Conservation (phyloP, 2,113 vertebrate genomes). For the Platanista minor region DNA sequence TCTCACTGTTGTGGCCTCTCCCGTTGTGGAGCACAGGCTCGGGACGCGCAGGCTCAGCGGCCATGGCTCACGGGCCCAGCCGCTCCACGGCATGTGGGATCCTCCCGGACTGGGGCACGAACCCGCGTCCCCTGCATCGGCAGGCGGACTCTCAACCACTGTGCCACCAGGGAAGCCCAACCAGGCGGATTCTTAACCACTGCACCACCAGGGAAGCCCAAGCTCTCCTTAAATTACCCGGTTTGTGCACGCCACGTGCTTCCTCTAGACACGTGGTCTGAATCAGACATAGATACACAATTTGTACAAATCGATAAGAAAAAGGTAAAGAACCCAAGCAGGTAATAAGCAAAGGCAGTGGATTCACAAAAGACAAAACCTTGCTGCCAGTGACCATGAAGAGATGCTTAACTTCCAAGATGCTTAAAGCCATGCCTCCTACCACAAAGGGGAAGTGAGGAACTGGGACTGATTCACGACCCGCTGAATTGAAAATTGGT, state of each 20-base stretch:
- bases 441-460: neutral
- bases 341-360: neutral
- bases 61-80: too few relatives aligned
- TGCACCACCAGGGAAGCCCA: too few relatives aligned
- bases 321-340: neutral
- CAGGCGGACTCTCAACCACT: too few relatives aligned
- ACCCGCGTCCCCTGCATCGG: too few relatives aligned
- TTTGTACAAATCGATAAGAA: neutral
- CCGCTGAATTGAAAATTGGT: neutral
- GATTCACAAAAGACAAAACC: neutral
- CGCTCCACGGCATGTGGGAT: too few relatives aligned
- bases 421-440: neutral
- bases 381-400: neutral
- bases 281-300: neutral
- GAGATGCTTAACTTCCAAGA: neutral
- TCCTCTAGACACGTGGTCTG: neutral
- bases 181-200: too few relatives aligned
- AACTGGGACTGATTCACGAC: neutral
- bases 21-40: too few relatives aligned
- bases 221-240: too few relatives aligned
- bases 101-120: too few relatives aligned
- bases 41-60: too few relatives aligned
- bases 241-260: neutral
- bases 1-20: too few relatives aligned
- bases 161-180: too few relatives aligned